Percentiles rank a stretch among this genome's conserved stretches.
These are phyloP conservation scores for Tenrec ecaudatus DNA, from an alignment of 2,113 vertebrate genomes.

Conservation along the genomic window DNA sequence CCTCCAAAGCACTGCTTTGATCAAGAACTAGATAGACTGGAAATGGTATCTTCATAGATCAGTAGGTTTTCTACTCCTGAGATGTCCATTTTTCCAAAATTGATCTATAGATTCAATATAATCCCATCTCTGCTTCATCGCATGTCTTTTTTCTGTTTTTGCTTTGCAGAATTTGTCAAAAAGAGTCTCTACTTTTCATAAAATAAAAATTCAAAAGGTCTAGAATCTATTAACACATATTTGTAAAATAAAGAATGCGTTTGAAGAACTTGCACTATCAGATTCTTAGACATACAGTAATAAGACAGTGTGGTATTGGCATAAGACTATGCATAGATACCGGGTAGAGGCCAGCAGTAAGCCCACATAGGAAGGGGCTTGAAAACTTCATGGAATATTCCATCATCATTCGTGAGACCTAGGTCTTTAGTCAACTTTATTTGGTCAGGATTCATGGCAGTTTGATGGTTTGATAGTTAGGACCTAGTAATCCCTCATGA, in stretches of 20 bases:
- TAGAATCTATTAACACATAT: not conserved
- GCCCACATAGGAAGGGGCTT: not conserved
- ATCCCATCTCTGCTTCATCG: not conserved
- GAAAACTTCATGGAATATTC: too few relatives aligned
- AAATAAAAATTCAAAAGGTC: not conserved
- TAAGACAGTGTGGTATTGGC: not conserved
- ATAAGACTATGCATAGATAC: not conserved
- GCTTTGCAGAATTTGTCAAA: not conserved
- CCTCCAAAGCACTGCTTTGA: not conserved
- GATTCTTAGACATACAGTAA: not conserved
- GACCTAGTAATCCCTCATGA: too few relatives aligned
- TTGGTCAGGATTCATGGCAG: too few relatives aligned
- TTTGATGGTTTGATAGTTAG: too few relatives aligned
- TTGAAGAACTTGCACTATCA: not conserved
- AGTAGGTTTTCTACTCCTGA: not conserved
- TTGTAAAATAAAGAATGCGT: not conserved
- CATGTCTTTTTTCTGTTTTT: not conserved
- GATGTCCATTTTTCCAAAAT: not conserved
- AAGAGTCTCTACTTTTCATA: not conserved
- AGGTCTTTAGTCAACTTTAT: too few relatives aligned
- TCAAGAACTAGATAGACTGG: not conserved
- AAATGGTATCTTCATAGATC: not conserved
- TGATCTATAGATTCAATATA: not conserved
- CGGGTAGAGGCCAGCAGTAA: not conserved
- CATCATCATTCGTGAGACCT: too few relatives aligned